phyloP scores from a whole-genome alignment of 1,140 invertebrate genomes.

The Orchesella cincta region DNA sequence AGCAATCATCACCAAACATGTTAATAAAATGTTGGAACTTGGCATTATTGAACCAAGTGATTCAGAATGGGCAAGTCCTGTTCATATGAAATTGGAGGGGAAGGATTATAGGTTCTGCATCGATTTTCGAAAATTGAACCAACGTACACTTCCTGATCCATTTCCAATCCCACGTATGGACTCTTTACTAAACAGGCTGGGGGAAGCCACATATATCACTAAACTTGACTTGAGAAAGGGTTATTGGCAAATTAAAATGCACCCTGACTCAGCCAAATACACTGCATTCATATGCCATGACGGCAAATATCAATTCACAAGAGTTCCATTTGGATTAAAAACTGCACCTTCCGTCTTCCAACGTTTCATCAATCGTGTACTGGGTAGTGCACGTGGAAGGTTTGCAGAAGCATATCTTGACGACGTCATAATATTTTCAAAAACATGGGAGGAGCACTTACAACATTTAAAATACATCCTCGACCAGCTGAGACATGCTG shows the following conservation, averaged over 20 bases:
- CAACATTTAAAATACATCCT: constrained; percentile 40
- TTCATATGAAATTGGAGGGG: constrained; percentile 46
- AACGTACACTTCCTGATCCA: not conserved
- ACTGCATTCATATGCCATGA: constrained; percentile 52
- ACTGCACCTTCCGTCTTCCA: constrained; percentile 50
- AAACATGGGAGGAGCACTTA: constrained; percentile 40
- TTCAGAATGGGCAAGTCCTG: constrained; percentile 45
- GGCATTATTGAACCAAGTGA: constrained; percentile 46
- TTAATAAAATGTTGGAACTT: constrained; percentile 48
- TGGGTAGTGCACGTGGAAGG: constrained; percentile 25
- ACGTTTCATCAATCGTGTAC: constrained; percentile 33
- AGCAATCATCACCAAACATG: constrained; percentile 36
- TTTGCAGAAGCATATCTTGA: constrained; percentile 41
- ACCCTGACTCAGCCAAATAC: constrained; percentile 48
- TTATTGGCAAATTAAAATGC: constrained; percentile 41
- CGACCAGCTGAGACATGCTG: constrained; percentile 31
- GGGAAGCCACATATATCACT: constrained; percentile 49
- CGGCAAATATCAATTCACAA: constrained; percentile 49
- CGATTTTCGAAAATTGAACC: constrained; percentile 40
- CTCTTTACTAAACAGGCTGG: constrained; percentile 51
- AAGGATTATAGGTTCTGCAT: constrained; percentile 34
- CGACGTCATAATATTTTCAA: constrained; percentile 40
- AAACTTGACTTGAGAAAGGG: constrained; percentile 52
- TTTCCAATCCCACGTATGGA: constrained; percentile 29
- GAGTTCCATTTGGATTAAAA: constrained; percentile 52